Evolutionary conservation across 2,797 vertebrate species (phyloP).

Genomic region (Sebastes nivosus): DNA sequence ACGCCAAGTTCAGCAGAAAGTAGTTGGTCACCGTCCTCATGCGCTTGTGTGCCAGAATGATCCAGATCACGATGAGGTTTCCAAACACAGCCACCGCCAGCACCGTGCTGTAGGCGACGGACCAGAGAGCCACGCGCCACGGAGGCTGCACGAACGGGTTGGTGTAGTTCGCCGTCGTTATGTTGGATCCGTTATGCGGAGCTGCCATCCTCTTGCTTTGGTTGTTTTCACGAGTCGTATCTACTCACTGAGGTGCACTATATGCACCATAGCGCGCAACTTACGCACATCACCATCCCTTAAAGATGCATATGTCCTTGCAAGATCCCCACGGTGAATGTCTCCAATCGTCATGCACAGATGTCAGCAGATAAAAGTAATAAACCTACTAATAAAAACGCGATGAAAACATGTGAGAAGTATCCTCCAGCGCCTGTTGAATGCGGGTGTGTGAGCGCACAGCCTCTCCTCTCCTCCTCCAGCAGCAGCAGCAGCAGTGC

Average conservation of each 20-base stretch:
- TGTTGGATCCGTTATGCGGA: conserved; percentile 76
- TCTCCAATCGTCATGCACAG: neutral
- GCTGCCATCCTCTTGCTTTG: conserved; percentile 65
- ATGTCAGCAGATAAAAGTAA: neutral
- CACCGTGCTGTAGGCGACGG: conserved; percentile 91
- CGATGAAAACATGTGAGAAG: neutral
- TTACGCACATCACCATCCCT: neutral
- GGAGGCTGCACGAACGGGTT: conserved; percentile 93
- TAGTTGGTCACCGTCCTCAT: conserved; percentile 99
- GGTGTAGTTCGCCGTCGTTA: conserved; percentile 83
- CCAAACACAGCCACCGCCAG: conserved; percentile 94
- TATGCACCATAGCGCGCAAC: conserved; percentile 44
- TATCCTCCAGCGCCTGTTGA: conserved; percentile 60
- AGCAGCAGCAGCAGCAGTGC: conserved; percentile 44
- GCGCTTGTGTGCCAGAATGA: conserved; percentile 95
- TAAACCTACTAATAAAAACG: neutral
- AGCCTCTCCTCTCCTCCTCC: conserved; percentile 28
- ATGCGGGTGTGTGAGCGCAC: conserved; percentile 48
- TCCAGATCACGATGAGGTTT: conserved; percentile 96
- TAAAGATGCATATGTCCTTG: neutral
- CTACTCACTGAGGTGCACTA: neutral
- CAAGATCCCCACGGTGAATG: neutral
- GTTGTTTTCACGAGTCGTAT: conserved; percentile 1
- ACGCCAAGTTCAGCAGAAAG: conserved; percentile 95
- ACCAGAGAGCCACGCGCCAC: conserved; percentile 97